These are phyloP conservation scores for Platycnemis pennipes DNA, from an alignment of 2,888 invertebrate genomes.

Conservation along the genomic window DNA sequence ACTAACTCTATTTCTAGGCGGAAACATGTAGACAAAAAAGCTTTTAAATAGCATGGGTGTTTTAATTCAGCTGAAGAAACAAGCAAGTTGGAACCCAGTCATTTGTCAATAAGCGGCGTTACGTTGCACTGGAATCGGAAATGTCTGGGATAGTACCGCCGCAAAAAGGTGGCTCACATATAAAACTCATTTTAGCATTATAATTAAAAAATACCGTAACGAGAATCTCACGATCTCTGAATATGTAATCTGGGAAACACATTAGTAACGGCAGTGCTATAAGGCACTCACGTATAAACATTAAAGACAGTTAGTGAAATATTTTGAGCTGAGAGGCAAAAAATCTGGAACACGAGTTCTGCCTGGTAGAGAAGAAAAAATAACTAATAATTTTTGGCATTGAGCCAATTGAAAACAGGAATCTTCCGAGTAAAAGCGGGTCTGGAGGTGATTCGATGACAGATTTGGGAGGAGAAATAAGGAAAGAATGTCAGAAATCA, in stretches of 20 bases:
- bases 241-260: background rate
- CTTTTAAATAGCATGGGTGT: too few relatives aligned
- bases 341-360: background rate
- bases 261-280: background rate
- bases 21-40: too few relatives aligned
- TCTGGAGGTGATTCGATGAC: background rate
- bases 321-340: background rate
- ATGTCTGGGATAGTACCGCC: too few relatives aligned
- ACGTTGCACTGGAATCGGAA: too few relatives aligned
- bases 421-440: background rate
- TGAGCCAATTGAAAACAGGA: background rate
- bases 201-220: background rate
- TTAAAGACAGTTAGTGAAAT: background rate
- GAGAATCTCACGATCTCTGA: background rate
- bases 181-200: background rate
- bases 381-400: background rate
- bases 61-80: too few relatives aligned
- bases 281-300: background rate
- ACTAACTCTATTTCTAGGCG: too few relatives aligned
- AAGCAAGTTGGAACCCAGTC: too few relatives aligned
- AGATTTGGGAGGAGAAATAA: background rate
- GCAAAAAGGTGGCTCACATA: too few relatives aligned
- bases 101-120: too few relatives aligned
- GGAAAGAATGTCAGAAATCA: background rate
- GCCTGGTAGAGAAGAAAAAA: background rate